A percentile compares a stretch with the other conserved stretches of the same genome.
Conservation (phyloP, 2,888 invertebrate species). For the Dryobota labecula region DNA sequence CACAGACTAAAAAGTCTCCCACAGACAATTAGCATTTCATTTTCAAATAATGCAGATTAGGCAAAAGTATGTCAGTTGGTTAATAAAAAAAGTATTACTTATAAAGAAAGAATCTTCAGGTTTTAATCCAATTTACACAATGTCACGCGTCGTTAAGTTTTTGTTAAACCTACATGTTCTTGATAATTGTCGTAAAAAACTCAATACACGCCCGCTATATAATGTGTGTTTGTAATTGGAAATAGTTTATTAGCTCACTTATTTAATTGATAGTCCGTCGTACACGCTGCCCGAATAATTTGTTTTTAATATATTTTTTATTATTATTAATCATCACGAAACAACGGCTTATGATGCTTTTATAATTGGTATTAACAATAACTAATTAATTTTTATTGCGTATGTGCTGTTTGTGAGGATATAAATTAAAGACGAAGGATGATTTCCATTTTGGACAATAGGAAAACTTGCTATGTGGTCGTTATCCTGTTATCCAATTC, state of each 20-base stretch:
- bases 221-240: conserved; percentile 74
- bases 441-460: conserved; percentile 15
- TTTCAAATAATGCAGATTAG: conserved; percentile 30
- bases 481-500: not conserved
- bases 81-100: conserved; percentile 19
- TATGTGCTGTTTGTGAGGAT: conserved; percentile 19
- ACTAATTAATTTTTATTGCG: conserved; percentile 41
- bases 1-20: conserved; percentile 45
- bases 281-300: conserved; percentile 50
- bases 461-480: not conserved
- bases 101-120: conserved; percentile 35
- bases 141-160: conserved; percentile 78
- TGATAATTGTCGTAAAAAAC: conserved; percentile 80
- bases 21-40: conserved; percentile 35
- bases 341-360: conserved; percentile 42
- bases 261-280: conserved; percentile 73
- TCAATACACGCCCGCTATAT: conserved; percentile 68
- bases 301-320: conserved; percentile 42
- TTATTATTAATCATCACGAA: conserved; percentile 38
- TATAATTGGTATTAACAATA: conserved; percentile 50
- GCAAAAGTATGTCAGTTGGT: conserved; percentile 27
- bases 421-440: conserved; percentile 1
- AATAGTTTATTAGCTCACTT: conserved; percentile 78
- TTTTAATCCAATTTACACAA: conserved; percentile 72
- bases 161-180: conserved; percentile 72